These are phyloP conservation scores for Andrena camellia DNA, from an alignment of 2,888 invertebrate genomes.

Conservation along the genomic window DNA sequence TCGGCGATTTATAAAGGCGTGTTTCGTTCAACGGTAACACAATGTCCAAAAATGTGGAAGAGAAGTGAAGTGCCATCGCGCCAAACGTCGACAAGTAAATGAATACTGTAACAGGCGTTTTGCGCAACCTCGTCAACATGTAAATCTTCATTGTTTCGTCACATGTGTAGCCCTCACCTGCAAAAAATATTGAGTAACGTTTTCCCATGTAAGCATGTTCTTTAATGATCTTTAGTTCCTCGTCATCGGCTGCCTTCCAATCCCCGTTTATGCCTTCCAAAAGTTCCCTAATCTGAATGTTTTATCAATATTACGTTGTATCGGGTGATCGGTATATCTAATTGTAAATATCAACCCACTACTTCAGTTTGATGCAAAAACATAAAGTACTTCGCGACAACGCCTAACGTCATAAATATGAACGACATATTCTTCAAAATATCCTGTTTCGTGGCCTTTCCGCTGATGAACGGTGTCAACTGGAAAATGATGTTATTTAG, in stretches of 20 bases:
- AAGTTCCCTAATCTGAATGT: background rate
- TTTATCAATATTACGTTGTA: background rate
- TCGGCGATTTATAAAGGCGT: background rate
- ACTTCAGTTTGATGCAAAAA: background rate
- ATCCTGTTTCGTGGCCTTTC: background rate
- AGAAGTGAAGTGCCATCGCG: background rate
- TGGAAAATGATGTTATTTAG: background rate
- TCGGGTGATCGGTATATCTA: background rate
- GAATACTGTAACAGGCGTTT: conserved; percentile 10
- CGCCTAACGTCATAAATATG: background rate
- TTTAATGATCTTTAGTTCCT: background rate
- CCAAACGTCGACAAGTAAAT: background rate
- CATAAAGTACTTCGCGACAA: background rate
- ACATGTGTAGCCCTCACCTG: conserved; percentile 1
- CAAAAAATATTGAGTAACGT: background rate
- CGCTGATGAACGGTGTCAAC: background rate
- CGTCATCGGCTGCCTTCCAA: background rate
- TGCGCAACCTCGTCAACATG: background rate
- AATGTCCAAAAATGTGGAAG: background rate
- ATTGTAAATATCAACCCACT: conserved; percentile 8
- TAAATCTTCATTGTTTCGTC: background rate
- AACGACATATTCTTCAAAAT: background rate
- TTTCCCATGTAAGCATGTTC: background rate
- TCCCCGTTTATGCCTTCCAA: background rate
- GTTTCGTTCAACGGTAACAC: conserved; percentile 24